Evolutionary conservation across 2,113 vertebrate genomes (phyloP).

Genomic region (Acanthochromis polyacanthus): DNA sequence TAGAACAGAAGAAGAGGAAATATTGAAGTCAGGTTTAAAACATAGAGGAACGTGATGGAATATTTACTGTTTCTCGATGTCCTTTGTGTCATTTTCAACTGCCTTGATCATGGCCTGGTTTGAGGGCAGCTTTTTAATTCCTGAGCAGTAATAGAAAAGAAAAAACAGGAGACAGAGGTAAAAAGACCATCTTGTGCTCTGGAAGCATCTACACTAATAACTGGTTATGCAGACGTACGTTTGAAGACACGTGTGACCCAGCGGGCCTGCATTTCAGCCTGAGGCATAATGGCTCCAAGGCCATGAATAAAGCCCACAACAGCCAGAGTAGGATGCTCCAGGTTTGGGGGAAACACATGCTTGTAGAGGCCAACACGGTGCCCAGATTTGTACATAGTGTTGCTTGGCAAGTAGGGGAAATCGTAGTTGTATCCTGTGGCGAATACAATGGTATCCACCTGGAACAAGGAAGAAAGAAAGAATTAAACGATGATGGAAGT

Average conservation of each 20-base stretch:
- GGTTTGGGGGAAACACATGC: slow-evolving; percentile 85
- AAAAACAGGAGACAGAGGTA: background rate
- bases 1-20: background rate
- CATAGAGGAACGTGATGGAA: background rate
- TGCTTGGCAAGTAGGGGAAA: slow-evolving; percentile 89
- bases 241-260: slow-evolving; percentile 89
- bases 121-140: slow-evolving; percentile 68
- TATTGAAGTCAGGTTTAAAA: background rate
- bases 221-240: slow-evolving; percentile 79
- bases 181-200: background rate
- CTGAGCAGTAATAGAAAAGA: slow-evolving; percentile 37
- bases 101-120: slow-evolving; percentile 73
- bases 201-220: background rate
- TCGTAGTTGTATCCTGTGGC: slow-evolving; percentile 92
- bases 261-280: slow-evolving; percentile 91
- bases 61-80: slow-evolving; percentile 68
- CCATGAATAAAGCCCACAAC: slow-evolving; percentile 90
- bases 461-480: background rate
- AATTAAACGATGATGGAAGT: background rate
- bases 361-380: slow-evolving; percentile 87
- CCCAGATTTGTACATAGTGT: slow-evolving; percentile 79
- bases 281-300: slow-evolving; percentile 90
- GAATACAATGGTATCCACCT: slow-evolving; percentile 89
- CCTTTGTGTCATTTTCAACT: slow-evolving; percentile 74
- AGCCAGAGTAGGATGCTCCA: slow-evolving; percentile 90